Base-by-base conservation (phyloP, 23 tunicate genomes). In the Styela clava region DNA sequence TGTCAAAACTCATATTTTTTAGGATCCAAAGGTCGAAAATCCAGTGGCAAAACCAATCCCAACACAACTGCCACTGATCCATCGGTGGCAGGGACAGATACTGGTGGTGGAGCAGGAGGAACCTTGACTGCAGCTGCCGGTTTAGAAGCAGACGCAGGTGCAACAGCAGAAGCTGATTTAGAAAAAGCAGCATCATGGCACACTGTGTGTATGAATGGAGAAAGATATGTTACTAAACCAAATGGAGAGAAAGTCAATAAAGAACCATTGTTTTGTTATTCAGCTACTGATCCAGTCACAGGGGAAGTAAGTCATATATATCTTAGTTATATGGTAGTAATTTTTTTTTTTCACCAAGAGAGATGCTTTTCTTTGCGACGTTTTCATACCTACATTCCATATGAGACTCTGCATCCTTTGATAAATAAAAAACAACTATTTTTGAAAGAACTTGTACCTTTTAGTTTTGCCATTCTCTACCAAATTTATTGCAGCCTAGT, bases 271-370 rank as follows among this genome's bases (percentile, higher is more conserved):
- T 31, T 93, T 24, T 87, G 93, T 63, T 93, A 93, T 69, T 67
- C 80, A 12, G 98, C 98, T 22, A 93, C 92, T 28, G 98, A 93
- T 63, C 98, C 98, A 34, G 87, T 93, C 2, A 84, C 98, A 29
- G 82, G 86, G 71, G 98, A 93, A 85, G 97, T 92, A 20, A 51
- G 84, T 44, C 21, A 3, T 18, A 22, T 81, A 69, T 34, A 67
- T 23, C 33, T 21, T 31, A 3, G 22, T 81, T 25, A 44, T 19
- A 33, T 21, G n/a, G 64, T 22, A 21, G 18, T 56, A 18, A 56
- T 56, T 61, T 61, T 21, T 61, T 61, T n/a, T n/a, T n/a, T n/a
- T n/a, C n/a, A n/a, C n/a, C n/a, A n/a, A n/a, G n/a, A n/a, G n/a
- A n/a, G n/a, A n/a, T n/a, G n/a, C n/a, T n/a, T n/a, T n/a, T n/a